phyloP scores from a whole-genome alignment of 2,113 vertebrate species.

The Chrysochloris asiatica region DNA sequence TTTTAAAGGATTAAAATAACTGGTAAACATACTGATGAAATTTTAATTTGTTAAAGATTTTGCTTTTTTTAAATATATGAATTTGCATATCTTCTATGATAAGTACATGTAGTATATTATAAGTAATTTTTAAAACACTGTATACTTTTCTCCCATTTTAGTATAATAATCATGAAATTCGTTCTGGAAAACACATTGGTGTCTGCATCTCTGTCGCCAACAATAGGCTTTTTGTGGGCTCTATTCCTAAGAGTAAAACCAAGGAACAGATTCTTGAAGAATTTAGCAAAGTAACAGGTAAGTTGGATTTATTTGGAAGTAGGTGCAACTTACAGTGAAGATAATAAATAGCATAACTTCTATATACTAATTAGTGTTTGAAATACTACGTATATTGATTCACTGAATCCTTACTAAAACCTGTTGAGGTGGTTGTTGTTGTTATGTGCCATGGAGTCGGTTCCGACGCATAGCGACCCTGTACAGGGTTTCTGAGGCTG shows the following conservation, averaged over 20 bases:
- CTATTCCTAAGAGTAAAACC: conserved; percentile 99
- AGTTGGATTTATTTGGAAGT: conserved; percentile 72
- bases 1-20: conserved; percentile 15
- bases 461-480: too few relatives aligned
- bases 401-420: background rate
- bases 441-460: too few relatives aligned
- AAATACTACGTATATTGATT: background rate
- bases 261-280: conserved; percentile 99
- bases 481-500: too few relatives aligned
- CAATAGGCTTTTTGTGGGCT: conserved; percentile 99
- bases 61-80: background rate
- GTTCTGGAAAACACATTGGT: conserved; percentile 97
- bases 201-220: conserved; percentile 99
- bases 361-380: background rate
- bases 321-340: background rate
- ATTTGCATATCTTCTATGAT: background rate
- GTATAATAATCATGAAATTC: conserved; percentile 99
- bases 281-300: conserved; percentile 99
- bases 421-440: background rate
- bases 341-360: background rate
- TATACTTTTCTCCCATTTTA: conserved; percentile 77
- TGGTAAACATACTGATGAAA: background rate
- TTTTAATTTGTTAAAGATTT: conserved; percentile 38
- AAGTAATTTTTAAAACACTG: conserved; percentile 40
- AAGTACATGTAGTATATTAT: background rate